Percentiles rank a stretch among this genome's conserved stretches.
These are phyloP conservation scores for Borostomias antarcticus DNA, from an alignment of 2,797 vertebrate genomes.

Conservation along the genomic window DNA sequence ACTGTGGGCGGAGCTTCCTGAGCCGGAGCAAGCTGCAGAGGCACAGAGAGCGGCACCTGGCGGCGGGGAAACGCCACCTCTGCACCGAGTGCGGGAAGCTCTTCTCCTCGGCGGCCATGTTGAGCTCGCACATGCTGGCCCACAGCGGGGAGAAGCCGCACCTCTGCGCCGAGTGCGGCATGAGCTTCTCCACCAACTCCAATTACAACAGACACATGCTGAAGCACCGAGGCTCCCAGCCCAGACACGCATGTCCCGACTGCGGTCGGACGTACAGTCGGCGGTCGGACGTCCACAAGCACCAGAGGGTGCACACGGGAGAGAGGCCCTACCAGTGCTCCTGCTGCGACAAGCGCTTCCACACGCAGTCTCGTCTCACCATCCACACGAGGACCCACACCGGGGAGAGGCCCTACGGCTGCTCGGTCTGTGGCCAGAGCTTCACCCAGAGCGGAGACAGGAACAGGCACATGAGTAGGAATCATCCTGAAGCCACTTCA, in stretches of 20 bases:
- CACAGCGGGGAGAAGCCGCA: neutral
- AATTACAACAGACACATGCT: neutral
- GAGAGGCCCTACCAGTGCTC: neutral
- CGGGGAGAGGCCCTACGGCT: neutral
- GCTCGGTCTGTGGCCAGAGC: neutral
- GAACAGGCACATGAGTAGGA: slow-evolving; percentile 1
- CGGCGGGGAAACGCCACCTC: too few species aligned
- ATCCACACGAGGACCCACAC: neutral
- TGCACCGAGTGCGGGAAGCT: neutral
- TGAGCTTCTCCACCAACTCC: neutral
- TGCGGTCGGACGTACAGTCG: neutral
- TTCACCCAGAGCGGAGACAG: neutral
- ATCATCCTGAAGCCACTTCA: neutral
- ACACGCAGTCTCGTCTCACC: neutral
- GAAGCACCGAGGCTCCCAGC: neutral
- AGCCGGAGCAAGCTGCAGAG: neutral
- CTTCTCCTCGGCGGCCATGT: neutral
- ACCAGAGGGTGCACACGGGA: neutral
- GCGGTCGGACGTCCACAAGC: neutral
- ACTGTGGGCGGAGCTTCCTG: neutral
- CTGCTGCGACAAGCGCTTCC: neutral
- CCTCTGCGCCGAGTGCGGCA: neutral
- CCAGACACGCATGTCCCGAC: neutral
- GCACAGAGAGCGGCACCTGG: neutral
- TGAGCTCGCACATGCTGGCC: neutral